Base-by-base conservation (phyloP, 2,888 invertebrate genomes). In the Leptinotarsa juncta region DNA sequence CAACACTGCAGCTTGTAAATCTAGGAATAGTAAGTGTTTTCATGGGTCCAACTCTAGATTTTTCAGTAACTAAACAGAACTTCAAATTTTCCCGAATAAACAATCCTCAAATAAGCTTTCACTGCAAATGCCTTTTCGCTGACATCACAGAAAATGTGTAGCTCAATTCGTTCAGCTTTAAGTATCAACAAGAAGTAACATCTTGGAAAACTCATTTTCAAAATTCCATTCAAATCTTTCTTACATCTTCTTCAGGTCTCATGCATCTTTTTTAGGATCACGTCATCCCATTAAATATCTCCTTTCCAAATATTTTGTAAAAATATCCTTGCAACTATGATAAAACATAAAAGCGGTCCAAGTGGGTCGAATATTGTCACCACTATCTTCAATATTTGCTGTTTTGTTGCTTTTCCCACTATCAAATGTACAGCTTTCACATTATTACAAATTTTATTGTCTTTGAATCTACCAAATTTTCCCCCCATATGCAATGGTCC, bases 261-360 rank as follows among this genome's bases (percentile, higher is more conserved):
- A 7, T 18, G 48, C 18, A 67, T 48, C 7, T 15, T 50, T 50
- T 16, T 50, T 32, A 7, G 32, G 32, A 32, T 32, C 32, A 32
- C 32, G 32, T 67, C 49, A 50, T 67, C 67, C 50, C 50, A 67
- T 67, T 18, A 57, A 55, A 69, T 69, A 16, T 26, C 69, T 32
- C 15, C 26, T 26, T 32, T 53, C 57, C 69, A 55, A 23, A n/a
- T 32, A 53, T 51, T 26, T 5, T 26, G 26, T 32, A 32, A 32
- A 32, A 32, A 32, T 32, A 32, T 32, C 32, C 7, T 32, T 32
- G 32, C 32, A 32, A 32, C 32, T 32, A 7, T 32, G 7, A 1
- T 32, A 7, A 32, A 32, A 32, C 32, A 32, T 32, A 2, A 32
- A 7, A 32, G 32, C 32, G 7, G 7, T 32, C 10, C 32, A 32